phyloP scores from a whole-genome alignment of 2,888 invertebrate genomes.

The Hyposoter dolosus region DNA sequence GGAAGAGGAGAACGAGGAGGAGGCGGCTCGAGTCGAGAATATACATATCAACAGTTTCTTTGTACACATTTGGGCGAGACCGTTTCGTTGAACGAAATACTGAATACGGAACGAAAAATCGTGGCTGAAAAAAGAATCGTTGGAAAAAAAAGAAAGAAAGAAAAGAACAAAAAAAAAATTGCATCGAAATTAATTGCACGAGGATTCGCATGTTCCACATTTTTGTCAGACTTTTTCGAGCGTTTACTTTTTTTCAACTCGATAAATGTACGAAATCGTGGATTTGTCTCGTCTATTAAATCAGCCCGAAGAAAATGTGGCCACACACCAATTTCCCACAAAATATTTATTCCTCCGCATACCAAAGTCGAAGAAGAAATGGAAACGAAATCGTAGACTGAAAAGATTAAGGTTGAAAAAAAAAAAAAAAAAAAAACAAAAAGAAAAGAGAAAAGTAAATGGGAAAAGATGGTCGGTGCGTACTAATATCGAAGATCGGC shows the following conservation, averaged over 20 bases:
- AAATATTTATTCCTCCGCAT: background rate
- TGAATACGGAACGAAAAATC: background rate
- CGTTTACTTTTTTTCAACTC: too few relatives aligned
- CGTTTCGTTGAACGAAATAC: background rate
- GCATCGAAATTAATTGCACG: too few relatives aligned
- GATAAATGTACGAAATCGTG: background rate
- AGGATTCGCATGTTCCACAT: background rate
- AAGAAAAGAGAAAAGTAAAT: background rate
- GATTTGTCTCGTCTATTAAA: background rate
- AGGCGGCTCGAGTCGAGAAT: background rate
- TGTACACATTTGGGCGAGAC: background rate
- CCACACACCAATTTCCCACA: background rate
- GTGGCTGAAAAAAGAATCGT: conserved; percentile 3
- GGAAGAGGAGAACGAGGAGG: background rate
- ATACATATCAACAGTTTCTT: conserved; percentile 25
- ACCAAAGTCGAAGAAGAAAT: background rate
- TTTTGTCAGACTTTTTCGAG: background rate
- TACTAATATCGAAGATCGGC: conserved; percentile 50
- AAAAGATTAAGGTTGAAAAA: background rate
- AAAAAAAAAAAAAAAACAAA: too few relatives aligned
- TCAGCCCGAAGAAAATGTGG: background rate
- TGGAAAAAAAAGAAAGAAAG: background rate
- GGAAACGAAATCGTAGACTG: background rate
- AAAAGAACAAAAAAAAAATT: conserved; percentile 20
- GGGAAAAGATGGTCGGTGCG: conserved; percentile 9